Percentiles rank a stretch among this genome's conserved stretches.
These are phyloP conservation scores for Antennarius striatus DNA, from an alignment of 2,113 vertebrate genomes.

Conservation along the genomic window DNA sequence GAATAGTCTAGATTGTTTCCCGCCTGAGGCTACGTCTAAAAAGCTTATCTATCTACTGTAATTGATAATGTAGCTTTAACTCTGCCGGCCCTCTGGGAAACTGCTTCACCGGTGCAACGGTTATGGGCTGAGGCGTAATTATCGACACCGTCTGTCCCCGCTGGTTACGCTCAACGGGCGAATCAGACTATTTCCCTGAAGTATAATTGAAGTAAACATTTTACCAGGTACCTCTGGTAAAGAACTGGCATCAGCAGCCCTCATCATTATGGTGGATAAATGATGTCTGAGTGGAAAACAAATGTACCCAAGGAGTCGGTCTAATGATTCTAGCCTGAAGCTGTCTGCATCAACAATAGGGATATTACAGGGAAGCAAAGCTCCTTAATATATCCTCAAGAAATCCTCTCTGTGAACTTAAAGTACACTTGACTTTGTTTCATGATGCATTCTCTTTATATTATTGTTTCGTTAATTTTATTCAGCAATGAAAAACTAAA, in stretches of 20 bases:
- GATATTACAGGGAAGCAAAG: conserved; percentile 12
- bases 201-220: conserved; percentile 64
- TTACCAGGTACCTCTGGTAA: conserved; percentile 57
- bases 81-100: conserved; percentile 21
- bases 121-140: conserved; percentile 60
- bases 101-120: conserved; percentile 31
- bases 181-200: conserved; percentile 40
- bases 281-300: conserved; percentile 54
- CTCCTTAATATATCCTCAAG: conserved; percentile 2
- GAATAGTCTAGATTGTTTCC: conserved; percentile 1
- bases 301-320: conserved; percentile 46
- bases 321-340: conserved; percentile 46
- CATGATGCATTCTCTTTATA: too few relatives aligned
- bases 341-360: conserved; percentile 6
- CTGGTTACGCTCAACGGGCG: conserved; percentile 55
- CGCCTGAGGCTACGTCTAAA: conserved; percentile 34
- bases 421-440: too few relatives aligned
- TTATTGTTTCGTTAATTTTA: too few relatives aligned
- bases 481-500: too few relatives aligned
- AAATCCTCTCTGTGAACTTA: too few relatives aligned
- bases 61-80: conserved; percentile 50
- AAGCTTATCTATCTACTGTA: conserved; percentile 31
- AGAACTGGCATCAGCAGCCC: conserved; percentile 24
- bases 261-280: conserved; percentile 57
- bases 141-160: conserved; percentile 50